Percentiles rank a stretch among this genome's conserved stretches.
phyloP scores from a whole-genome alignment of 2,888 invertebrate species.

The Malthinus seriepunctatus region DNA sequence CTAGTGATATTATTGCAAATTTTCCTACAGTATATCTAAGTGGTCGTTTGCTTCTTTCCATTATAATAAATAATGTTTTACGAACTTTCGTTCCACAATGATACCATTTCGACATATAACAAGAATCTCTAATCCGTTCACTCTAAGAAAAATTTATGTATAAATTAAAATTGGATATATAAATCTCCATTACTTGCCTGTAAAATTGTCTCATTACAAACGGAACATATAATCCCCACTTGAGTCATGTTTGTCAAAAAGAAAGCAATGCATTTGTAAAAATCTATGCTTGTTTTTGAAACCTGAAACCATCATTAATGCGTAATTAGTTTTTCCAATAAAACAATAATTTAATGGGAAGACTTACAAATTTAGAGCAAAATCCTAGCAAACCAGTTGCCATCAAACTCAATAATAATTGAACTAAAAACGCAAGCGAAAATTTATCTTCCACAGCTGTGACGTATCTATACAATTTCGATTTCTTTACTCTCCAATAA shows the following conservation, averaged over 20 bases:
- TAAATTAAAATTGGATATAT: too few species aligned
- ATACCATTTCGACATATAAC: conserved; percentile 23
- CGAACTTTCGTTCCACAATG: conserved; percentile 6
- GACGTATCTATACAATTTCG: too few species aligned
- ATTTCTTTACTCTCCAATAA: too few species aligned
- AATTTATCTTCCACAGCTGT: too few species aligned
- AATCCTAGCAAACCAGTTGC: not conserved
- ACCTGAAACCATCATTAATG: too few species aligned
- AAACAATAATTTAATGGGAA: too few species aligned
- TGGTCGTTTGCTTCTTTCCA: conserved; percentile 26
- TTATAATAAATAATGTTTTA: conserved; percentile 19
- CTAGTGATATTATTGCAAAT: conserved; percentile 4
- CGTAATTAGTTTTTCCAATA: not conserved
- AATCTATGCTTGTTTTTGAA: not conserved
- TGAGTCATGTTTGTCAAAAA: not conserved
- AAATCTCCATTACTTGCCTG: not conserved
- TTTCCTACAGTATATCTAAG: conserved; percentile 1
- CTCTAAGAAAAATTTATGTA: conserved; percentile 15
- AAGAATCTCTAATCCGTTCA: conserved; percentile 17
- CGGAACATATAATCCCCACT: not conserved
- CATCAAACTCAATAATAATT: too few species aligned
- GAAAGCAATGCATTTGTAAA: not conserved
- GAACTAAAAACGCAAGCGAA: too few species aligned
- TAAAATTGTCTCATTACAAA: not conserved
- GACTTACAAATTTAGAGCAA: not conserved